phyloP scores from a whole-genome alignment of 2,797 vertebrate genomes.

The Petrocephalus sullivani region DNA sequence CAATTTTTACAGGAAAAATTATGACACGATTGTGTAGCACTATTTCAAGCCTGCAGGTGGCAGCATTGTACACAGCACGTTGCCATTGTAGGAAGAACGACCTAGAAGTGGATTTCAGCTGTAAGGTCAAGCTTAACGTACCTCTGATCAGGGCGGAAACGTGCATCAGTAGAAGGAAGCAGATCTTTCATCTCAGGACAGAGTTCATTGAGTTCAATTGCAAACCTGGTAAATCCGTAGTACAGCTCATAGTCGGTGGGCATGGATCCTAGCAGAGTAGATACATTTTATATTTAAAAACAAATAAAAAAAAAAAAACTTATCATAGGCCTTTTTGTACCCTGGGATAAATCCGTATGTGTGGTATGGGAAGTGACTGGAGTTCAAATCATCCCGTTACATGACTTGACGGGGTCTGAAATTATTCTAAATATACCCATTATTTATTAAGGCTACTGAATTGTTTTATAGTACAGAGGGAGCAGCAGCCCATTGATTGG shows the following conservation, averaged over 20 bases:
- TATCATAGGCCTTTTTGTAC: background rate
- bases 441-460: background rate
- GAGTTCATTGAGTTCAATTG: slow-evolving; percentile 94
- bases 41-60: slow-evolving; percentile 6
- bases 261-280: slow-evolving; percentile 78
- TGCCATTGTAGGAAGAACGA: background rate
- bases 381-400: background rate
- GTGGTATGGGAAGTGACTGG: background rate
- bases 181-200: slow-evolving; percentile 88
- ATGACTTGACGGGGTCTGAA: background rate
- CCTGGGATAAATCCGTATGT: background rate
- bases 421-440: background rate
- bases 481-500: background rate
- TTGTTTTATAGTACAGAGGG: background rate
- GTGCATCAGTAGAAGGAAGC: slow-evolving; percentile 85
- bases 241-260: slow-evolving; percentile 94
- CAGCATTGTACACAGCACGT: slow-evolving; percentile 8
- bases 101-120: background rate
- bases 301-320: background rate
- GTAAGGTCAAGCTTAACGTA: slow-evolving; percentile 27
- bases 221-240: slow-evolving; percentile 97
- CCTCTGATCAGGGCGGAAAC: slow-evolving; percentile 97
- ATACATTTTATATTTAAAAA: background rate
- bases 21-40: background rate
- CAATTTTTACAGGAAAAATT: background rate